These are phyloP conservation scores for Neogale vison DNA, from an alignment of 2,113 vertebrate species.

Conservation along the genomic window DNA sequence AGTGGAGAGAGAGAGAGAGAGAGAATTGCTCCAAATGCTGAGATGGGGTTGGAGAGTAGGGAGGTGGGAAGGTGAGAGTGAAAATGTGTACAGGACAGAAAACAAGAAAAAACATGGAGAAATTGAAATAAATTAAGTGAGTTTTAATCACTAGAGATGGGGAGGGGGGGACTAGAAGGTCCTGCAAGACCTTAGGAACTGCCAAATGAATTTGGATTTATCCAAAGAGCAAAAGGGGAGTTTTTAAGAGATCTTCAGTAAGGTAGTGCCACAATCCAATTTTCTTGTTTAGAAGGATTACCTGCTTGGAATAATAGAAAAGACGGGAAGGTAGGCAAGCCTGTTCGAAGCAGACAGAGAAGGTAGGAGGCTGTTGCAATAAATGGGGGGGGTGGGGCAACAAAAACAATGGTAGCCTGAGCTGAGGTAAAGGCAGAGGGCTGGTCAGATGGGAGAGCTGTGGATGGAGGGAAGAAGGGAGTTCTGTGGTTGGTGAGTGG, in stretches of 20 bases:
- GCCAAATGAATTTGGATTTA: neutral
- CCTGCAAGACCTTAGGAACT: neutral
- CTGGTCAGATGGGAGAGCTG: neutral
- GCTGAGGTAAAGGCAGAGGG: neutral
- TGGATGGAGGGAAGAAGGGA: accelerated
- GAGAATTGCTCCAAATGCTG: neutral
- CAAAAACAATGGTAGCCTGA: neutral
- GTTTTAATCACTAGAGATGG: neutral
- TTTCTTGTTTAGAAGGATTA: neutral
- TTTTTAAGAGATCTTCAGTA: neutral
- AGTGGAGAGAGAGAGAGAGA: neutral
- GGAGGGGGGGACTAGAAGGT: neutral
- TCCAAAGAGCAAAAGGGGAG: neutral
- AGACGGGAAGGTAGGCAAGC: neutral
- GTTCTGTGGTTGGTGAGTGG: neutral
- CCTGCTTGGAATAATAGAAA: neutral
- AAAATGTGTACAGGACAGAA: neutral
- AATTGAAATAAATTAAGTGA: neutral
- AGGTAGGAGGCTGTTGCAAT: neutral
- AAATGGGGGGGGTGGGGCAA: neutral
- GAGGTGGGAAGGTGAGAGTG: neutral
- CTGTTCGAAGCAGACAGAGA: neutral
- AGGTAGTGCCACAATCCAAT: neutral
- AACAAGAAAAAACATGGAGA: neutral
- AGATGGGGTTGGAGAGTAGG: neutral